Percentiles rank a stretch among this genome's conserved stretches.
phyloP scores from a whole-genome alignment of 2,797 vertebrate species.

The Sebastes diaconus region DNA sequence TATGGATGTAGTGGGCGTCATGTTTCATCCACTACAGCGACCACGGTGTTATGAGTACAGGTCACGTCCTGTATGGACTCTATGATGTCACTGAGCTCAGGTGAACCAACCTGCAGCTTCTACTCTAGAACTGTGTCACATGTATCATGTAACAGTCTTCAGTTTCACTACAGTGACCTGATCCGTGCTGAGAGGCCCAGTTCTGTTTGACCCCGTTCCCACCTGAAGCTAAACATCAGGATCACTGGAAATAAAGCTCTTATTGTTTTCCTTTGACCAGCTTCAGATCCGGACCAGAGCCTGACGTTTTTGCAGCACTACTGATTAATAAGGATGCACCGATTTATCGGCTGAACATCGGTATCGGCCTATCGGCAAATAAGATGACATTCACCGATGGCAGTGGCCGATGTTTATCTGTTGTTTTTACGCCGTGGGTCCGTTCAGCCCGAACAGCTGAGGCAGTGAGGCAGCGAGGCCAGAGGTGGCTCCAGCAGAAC shows the following conservation, averaged over 20 bases:
- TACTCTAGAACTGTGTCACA: slow-evolving; percentile 2
- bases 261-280: too few species aligned
- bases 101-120: slow-evolving; percentile 11
- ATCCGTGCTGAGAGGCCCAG: neutral
- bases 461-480: too few species aligned
- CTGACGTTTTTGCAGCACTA: too few species aligned
- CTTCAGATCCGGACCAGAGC: too few species aligned
- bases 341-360: too few species aligned
- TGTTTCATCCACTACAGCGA: neutral
- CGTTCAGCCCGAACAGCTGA: too few species aligned
- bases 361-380: too few species aligned
- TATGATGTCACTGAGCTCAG: slow-evolving; percentile 3
- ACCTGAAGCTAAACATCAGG: neutral
- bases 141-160: neutral
- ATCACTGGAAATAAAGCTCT: neutral
- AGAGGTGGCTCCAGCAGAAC: too few species aligned
- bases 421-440: too few species aligned
- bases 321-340: too few species aligned
- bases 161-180: neutral
- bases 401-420: too few species aligned
- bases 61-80: neutral
- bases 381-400: too few species aligned
- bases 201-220: slow-evolving; percentile 8
- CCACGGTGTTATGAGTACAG: neutral
- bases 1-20: neutral